Conservation (phyloP, 1,140 invertebrate species). For the Globodera rostochiensis region DNA sequence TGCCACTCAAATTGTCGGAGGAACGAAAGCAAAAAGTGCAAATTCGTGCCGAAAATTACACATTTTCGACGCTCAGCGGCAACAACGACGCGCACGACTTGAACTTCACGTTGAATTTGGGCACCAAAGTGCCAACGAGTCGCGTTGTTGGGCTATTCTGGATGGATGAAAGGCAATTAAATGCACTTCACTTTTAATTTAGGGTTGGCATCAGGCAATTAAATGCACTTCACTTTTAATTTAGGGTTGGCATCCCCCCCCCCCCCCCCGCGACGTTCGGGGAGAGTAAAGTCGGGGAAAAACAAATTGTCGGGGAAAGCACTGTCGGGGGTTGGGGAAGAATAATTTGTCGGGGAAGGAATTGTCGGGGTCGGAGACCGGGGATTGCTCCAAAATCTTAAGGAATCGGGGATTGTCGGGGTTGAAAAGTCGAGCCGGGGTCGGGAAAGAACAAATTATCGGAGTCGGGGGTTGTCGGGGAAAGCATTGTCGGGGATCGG, state of each 20-base stretch:
- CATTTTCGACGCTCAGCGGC: slow-evolving; percentile 6
- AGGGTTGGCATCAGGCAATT: not conserved
- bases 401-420: not conserved
- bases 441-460: no score
- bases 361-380: no score
- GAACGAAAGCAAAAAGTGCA: slow-evolving; percentile 46
- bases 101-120: slow-evolving; percentile 18
- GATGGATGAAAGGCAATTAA: not conserved
- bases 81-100: slow-evolving; percentile 18
- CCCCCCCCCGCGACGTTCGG: not conserved
- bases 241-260: not conserved
- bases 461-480: no score
- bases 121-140: slow-evolving; percentile 5
- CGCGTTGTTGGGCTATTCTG: slow-evolving; percentile 38
- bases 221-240: slow-evolving; percentile 9
- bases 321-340: no score
- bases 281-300: no score
- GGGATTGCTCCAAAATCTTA: not conserved
- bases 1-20: not conserved
- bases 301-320: no score
- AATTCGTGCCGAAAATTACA: slow-evolving; percentile 49
- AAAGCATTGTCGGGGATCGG: no score
- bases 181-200: slow-evolving; percentile 25
- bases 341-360: no score
- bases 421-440: no score